Evolutionary conservation across 2,888 invertebrate genomes (phyloP), one percentile per base, ranked within the genome.

Genomic region (Drosophila yooni): DNA sequence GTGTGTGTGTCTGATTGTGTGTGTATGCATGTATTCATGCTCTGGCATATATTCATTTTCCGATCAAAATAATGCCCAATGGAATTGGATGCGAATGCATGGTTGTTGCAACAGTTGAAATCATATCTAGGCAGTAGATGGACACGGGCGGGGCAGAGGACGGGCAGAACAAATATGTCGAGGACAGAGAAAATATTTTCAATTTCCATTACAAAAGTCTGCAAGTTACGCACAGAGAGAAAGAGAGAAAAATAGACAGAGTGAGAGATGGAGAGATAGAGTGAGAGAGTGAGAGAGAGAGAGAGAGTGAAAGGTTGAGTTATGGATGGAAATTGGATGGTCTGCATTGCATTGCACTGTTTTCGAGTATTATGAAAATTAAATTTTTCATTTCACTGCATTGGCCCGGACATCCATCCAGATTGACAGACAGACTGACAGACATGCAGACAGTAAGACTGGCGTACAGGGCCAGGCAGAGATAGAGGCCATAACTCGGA

Each of bases 321-420:
- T 48, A 40, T 66, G 68, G 40, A 38, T 74, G 61, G 38, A 66
- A 70, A 70, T 64, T 64, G 57, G 60, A 71, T 69, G 72, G 65
- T 15, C 48, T 50, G 34, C 57, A 66, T 63, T 34, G 75, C 67
- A 71, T 78, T 84, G 72, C 67, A 76, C 73, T 74, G 84, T 76
- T 88, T 82, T 79, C 62, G 83, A 82, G 86, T 83, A 88, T 88
- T 86, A 86, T 87, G 89, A 87, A 87, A 87, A 87, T 87, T 87
- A 83, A 89, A 87, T 89, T 87, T 89, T 89, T 88, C 89, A 89
- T 89, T 85, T 89, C 82, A 83, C 69, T 87, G 88, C 85, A 80
- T 82, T 71, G 67, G 62, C 64, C 64, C 64, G 43, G 66, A 68
- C 69, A 38, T 38, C 56, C n/a, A 56, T 56, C 56, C 38, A 65